Evolutionary conservation across 2,113 vertebrate species (phyloP), one percentile per base, ranked within the genome.

Genomic region (Myotis brandtii): DNA sequence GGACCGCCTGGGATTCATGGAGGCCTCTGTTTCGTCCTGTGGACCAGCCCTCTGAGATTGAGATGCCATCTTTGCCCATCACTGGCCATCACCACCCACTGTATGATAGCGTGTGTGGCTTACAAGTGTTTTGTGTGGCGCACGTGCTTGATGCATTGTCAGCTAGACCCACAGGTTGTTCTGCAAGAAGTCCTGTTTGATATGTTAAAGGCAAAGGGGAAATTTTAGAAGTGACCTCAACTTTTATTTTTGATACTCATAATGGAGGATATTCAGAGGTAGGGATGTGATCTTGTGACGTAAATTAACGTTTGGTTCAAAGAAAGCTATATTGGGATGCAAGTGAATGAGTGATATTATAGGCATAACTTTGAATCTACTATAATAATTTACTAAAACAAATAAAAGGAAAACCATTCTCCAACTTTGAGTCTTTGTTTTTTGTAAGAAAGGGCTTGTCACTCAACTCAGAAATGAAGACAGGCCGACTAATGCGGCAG

Each of bases 371-470:
- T 52, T 37, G 69, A 50, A 88, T 76, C 18, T 11, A 86, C 20
- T 48, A 62, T 83, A 54, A n/a, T 69, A 30, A 67, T 88, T 95
- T 87, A n/a, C 54, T 83, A 56, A 83, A 76, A 64, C n/a, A 75
- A 79, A 59, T 76, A 54, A 62, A 91, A 81, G 16, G 5, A 23
- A 87, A 87, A 83, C 50, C 17, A 69, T 59, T 76, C n/a, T 76
- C 48, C 69, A 59, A 69, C 50, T 67, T 92, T 48, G 81, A 48
- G 10, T 48, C 56, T 56, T 82, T 75, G 25, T 80, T 76, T 40
- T 82, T 95, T 81, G 46, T 92, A 43, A 95, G 69, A 59, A 77
- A 82, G 52, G 50, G n/a, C n/a, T 83, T 92, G 81, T 69, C 37
- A 69, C 16, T 37, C 50, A 83, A 72, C 32, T 73, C 11, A 50